Percentiles rank a stretch among this genome's conserved stretches.
Conservation (phyloP, 1,140 invertebrate genomes). For the Drosophila littoralis region DNA sequence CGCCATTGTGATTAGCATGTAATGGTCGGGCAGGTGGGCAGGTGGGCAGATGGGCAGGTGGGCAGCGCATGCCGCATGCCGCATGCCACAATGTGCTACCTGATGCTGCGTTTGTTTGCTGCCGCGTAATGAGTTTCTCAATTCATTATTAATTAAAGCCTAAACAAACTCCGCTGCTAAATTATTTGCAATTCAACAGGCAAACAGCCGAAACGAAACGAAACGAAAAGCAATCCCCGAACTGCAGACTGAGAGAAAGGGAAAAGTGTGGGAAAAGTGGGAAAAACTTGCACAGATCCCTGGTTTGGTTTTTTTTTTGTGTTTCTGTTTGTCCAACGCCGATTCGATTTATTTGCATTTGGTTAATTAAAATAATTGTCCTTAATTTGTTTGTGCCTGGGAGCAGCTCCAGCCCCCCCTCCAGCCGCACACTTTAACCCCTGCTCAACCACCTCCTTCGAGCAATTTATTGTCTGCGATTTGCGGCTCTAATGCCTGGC, state of each 20-base stretch:
- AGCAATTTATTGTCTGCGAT: slow-evolving; percentile 79
- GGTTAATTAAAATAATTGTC: slow-evolving; percentile 83
- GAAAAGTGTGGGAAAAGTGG: background rate
- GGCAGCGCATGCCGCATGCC: background rate
- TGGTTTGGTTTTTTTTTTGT: background rate
- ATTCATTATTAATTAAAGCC: slow-evolving; percentile 83
- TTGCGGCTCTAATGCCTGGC: slow-evolving; percentile 73
- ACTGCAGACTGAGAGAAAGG: slow-evolving; percentile 4
- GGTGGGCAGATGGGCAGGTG: no score
- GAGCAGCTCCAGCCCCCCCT: slow-evolving; percentile 28
- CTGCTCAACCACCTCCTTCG: slow-evolving; percentile 16
- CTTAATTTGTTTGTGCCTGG: slow-evolving; percentile 81
- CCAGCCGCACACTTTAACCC: background rate
- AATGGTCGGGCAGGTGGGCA: background rate
- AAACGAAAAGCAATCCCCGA: slow-evolving; percentile 23
- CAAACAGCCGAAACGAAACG: slow-evolving; percentile 41
- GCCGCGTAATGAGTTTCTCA: slow-evolving; percentile 77
- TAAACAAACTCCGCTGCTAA: slow-evolving; percentile 72
- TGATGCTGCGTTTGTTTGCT: slow-evolving; percentile 60
- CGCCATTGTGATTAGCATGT: slow-evolving; percentile 37
- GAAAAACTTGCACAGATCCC: slow-evolving; percentile 18
- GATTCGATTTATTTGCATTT: slow-evolving; percentile 82
- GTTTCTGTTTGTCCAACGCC: slow-evolving; percentile 73
- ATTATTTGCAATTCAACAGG: slow-evolving; percentile 78
- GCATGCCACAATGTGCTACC: background rate